Conservation (phyloP, 2,113 vertebrate genomes). For the Lamprologus tigripictilis region DNA sequence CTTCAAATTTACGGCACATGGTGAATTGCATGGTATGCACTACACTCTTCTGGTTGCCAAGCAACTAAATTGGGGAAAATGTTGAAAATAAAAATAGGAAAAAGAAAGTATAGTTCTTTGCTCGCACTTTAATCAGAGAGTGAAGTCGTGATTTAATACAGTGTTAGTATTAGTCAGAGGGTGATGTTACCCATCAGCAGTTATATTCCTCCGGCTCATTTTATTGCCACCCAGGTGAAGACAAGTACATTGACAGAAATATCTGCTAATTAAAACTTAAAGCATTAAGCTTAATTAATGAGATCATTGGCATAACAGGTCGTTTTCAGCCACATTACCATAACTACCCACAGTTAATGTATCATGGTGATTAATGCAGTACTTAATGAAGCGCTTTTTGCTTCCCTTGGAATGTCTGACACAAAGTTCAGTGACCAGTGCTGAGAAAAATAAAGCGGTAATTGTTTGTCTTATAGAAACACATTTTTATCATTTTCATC, state of each 20-base stretch:
- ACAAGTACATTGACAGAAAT: background rate
- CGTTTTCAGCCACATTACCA: constrained; percentile 13
- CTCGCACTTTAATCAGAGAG: background rate
- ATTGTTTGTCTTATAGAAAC: background rate
- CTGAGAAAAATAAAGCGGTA: background rate
- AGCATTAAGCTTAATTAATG: constrained; percentile 31
- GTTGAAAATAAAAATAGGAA: constrained; percentile 25
- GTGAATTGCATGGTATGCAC: background rate
- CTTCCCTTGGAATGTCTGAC: background rate
- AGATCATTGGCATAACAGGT: constrained; percentile 16
- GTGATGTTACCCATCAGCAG: background rate
- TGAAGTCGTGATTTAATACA: background rate
- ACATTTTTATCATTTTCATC: background rate
- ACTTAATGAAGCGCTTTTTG: constrained; percentile 9
- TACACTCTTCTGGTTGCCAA: constrained; percentile 40
- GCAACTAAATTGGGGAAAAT: constrained; percentile 40
- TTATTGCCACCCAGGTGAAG: background rate
- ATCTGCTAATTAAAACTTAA: background rate
- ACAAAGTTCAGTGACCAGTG: background rate
- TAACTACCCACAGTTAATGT: constrained; percentile 16
- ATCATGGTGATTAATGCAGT: constrained; percentile 13
- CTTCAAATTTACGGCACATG: background rate
- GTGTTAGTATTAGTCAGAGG: background rate
- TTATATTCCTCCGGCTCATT: background rate
- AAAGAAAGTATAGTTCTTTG: background rate